Base-by-base conservation (phyloP, 2,113 vertebrate species). In the Gila orcuttii region DNA sequence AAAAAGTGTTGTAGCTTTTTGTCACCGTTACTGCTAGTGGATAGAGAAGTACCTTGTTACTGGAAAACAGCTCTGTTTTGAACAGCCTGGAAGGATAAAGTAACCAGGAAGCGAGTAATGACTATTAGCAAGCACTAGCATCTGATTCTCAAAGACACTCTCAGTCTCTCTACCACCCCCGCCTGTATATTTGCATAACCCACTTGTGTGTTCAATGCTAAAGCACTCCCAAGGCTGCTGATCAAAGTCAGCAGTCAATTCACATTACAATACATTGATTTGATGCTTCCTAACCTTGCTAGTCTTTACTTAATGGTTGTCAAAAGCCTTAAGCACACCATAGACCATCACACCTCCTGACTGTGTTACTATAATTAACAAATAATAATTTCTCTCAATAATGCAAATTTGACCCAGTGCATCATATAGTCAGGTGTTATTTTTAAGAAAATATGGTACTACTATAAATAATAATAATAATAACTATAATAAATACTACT, bases 191-290 rank as follows among this genome's bases (percentile, higher is more conserved):
- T 94, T 93, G 91, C 92, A 91, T 93, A 93, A 94, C 92, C 92
- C 92, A 91, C 89, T 91, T 90, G 90, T 94, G 92, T 92, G 91
- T 92, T 95, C 93, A 93, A 93, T 94, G 93, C 89, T 93, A 93
- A 94, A 94, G 93, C 91, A 93, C 92, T 94, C 93, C 93, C 90
- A 92, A 92, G 93, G 93, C 93, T 93, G 89, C 93, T 94, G 94
- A 96, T 95, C 93, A 95, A 95, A 95, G 94, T 94, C 93, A 93
- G 92, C 93, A 93, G 95, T 96, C 94, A 93, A 94, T 96, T 95
- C 94, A 91, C 91, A 94, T 95, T 94, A 95, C 93, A 93, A 93
- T 93, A 91, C 92, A 93, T 93, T 93, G 92, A 95, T 95, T 93
- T 95, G 94, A 95, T 93, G 93, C 93, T 94, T 96, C 93, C 93